Evolutionary conservation across 2,797 vertebrate genomes (phyloP).

Genomic region (Loriculus beryllinus): DNA sequence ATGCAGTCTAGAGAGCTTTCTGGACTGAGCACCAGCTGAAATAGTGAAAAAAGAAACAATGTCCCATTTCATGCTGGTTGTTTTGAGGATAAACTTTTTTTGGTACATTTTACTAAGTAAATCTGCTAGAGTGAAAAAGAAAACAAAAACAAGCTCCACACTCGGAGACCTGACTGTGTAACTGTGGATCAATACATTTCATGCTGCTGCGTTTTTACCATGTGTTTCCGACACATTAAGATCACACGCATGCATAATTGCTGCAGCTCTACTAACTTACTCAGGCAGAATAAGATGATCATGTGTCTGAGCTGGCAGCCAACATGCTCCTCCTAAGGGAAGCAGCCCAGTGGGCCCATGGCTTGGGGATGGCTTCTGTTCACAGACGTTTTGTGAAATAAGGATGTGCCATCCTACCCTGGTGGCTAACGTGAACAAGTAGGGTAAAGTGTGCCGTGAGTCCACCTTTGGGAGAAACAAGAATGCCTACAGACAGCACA

Average conservation of each 20-base stretch:
- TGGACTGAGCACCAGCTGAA: background rate
- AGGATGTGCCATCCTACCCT: background rate
- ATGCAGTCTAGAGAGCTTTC: background rate
- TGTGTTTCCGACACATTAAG: background rate
- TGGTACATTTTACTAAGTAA: background rate
- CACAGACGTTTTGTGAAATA: background rate
- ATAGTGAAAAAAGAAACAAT: background rate
- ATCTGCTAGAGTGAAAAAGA: background rate
- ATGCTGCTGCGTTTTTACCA: background rate
- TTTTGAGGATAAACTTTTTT: background rate
- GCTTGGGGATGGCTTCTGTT: background rate
- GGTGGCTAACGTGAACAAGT: background rate
- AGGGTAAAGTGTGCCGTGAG: background rate
- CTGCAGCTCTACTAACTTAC: background rate
- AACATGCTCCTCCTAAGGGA: background rate
- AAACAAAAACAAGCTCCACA: background rate
- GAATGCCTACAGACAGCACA: background rate
- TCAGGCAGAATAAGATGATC: conserved; percentile 3
- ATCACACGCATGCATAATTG: background rate
- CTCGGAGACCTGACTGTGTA: background rate
- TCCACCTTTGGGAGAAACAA: background rate
- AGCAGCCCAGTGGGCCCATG: background rate
- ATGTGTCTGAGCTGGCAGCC: background rate
- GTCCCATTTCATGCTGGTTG: background rate
- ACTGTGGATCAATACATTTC: background rate